Conservation (phyloP, 2,797 vertebrate species). For the Oreochromis grahami region DNA sequence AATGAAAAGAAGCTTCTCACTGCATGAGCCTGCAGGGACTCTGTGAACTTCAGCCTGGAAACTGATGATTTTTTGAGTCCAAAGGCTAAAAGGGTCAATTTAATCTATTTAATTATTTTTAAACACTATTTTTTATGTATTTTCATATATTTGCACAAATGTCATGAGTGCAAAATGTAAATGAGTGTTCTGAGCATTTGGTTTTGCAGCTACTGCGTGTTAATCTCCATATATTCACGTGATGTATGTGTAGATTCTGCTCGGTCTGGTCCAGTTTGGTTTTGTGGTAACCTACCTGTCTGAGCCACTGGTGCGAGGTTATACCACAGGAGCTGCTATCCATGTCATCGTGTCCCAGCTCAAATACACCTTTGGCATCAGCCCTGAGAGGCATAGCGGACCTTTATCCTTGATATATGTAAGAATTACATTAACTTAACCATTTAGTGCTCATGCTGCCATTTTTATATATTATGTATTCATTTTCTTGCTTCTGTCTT, state of each 20-base stretch:
- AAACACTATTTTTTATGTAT: not conserved
- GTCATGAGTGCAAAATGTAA: not conserved
- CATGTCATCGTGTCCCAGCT: constrained; percentile 92
- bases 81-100: not conserved
- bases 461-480: not conserved
- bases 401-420: constrained; percentile 77
- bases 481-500: not conserved
- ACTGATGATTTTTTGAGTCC: not conserved
- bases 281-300: constrained; percentile 96
- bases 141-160: not conserved
- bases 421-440: not conserved
- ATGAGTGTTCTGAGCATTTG: not conserved
- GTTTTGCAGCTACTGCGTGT: not conserved
- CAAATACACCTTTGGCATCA: constrained; percentile 88
- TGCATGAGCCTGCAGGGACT: not conserved
- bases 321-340: constrained; percentile 86
- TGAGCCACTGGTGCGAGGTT: constrained; percentile 88
- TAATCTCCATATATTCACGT: not conserved
- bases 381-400: constrained; percentile 70
- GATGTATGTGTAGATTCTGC: constrained; percentile 42
- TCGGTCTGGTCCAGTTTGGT: constrained; percentile 88
- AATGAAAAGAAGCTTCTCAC: not conserved
- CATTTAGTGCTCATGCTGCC: not conserved
- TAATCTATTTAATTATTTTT: not conserved
- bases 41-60: not conserved